Base-by-base conservation (phyloP, 30 jellyfish, hydroid and myxozoan species). In the Nemopilema nomurai region DNA sequence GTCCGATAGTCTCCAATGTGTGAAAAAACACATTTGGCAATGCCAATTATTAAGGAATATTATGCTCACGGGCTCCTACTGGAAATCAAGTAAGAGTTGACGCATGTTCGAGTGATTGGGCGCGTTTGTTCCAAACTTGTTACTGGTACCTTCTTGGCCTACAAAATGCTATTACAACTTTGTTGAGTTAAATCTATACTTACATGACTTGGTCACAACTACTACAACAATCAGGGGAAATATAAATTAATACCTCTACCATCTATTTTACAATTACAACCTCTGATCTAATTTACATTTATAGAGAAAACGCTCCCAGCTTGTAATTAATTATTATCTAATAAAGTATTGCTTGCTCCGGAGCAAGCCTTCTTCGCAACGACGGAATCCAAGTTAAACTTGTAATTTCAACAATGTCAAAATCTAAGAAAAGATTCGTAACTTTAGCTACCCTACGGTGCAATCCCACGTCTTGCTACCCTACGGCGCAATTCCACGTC, bases 171-270 rank as follows among this genome's bases (percentile, higher is more conserved):
- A 0, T 51, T 79, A 50, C 89, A 79, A 79, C 70, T 79, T 79
- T 68, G 62, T 52, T 57, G 76, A 67, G 65, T 49, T 65, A 16
- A 20, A 79, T 30, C 75, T 68, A 30, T 62, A 62, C 21, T 23
- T n/a, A 69, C 67, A 51, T 84, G 93, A 84, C 93, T 84, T 62
- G 87, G 93, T 84, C 93, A 84, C 78, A 50, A 77, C 19, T 28
- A 30, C 89, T 79, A 79, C 79, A 79, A 65, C 89, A 84, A 66
- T 64, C 71, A 74, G 74, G 77, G 67, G 17, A 21, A 33, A 71
- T 79, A 79, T 66, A 79, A 79, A 79, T 79, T 79, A 79, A 71
- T 32, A 79, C 89, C 17, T 65, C 83, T 79, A 79, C 50, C 65
- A 67, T 63, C 89, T 79, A 79, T 79, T 26, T 67, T 71, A 79